Conservation (phyloP, 2,888 invertebrate species). For the Alloscopus bannaensis region DNA sequence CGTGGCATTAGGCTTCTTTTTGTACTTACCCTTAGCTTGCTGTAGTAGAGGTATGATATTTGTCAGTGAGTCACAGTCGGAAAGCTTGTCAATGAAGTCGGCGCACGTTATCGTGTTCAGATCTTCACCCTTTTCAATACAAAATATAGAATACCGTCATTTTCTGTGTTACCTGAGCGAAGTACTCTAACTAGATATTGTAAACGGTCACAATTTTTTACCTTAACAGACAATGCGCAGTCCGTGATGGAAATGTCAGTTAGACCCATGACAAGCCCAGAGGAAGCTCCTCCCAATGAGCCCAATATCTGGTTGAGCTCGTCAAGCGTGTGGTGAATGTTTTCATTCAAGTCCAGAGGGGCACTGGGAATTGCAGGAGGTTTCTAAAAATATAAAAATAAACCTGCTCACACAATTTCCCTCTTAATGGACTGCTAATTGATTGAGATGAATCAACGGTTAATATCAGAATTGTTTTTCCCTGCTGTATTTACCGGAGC, state of each 20-base stretch:
- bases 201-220: too few relatives aligned
- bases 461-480: too few relatives aligned
- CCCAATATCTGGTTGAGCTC: constrained; percentile 60
- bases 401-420: too few relatives aligned
- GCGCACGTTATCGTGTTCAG: constrained; percentile 53
- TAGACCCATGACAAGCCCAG: constrained; percentile 59
- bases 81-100: constrained; percentile 62
- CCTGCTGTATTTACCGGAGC: too few relatives aligned
- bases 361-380: constrained; percentile 57
- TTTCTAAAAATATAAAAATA: too few relatives aligned
- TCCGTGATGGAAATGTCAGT: constrained; percentile 67
- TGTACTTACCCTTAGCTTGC: constrained; percentile 63
- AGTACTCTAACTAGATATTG: too few relatives aligned
- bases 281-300: constrained; percentile 53
- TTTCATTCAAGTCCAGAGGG: constrained; percentile 63
- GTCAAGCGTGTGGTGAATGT: constrained; percentile 53
- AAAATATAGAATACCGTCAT: too few relatives aligned
- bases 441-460: too few relatives aligned
- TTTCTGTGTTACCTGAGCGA: too few relatives aligned
- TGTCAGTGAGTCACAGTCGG: constrained; percentile 65
- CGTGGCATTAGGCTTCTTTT: constrained; percentile 61
- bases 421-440: too few relatives aligned
- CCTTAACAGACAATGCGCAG: constrained; percentile 65
- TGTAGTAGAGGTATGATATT: constrained; percentile 65
- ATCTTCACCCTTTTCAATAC: constrained; percentile 57